These are phyloP conservation scores for Brachionus manjavacas DNA, from an alignment of 1,140 invertebrate genomes.

Conservation along the genomic window DNA sequence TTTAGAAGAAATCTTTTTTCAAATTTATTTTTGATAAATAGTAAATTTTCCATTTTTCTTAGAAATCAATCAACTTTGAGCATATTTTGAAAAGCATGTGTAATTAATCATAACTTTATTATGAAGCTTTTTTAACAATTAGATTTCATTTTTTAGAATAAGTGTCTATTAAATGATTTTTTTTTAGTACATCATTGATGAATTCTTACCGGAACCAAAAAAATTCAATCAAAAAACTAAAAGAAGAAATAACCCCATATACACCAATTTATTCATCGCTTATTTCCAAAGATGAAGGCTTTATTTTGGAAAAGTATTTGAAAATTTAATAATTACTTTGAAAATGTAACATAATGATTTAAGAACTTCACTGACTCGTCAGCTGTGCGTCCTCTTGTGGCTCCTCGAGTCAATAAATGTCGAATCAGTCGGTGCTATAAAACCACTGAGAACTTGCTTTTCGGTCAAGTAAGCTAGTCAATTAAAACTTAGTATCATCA, in stretches of 20 bases:
- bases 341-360: neutral
- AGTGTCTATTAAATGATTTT: neutral
- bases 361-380: conserved; percentile 50
- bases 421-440: conserved; percentile 48
- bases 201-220: neutral
- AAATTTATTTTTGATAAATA: no score
- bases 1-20: no score
- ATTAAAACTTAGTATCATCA: neutral
- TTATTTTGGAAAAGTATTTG: neutral
- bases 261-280: conserved; percentile 11
- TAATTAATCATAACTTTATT: neutral
- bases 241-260: conserved; percentile 14
- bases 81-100: no score
- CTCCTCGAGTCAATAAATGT: conserved; percentile 54
- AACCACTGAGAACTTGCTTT: conserved; percentile 52
- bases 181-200: neutral
- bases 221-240: neutral
- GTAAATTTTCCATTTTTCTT: no score
- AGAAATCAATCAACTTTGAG: no score
- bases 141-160: neutral
- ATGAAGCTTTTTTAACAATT: neutral
- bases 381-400: conserved; percentile 56
- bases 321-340: neutral
- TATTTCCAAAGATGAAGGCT: neutral
- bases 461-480: conserved; percentile 50